Percentiles rank a stretch among this genome's conserved stretches.
These are phyloP conservation scores for Galendromus occidentalis DNA, from an alignment of 1,140 invertebrate species.

Conservation along the genomic window DNA sequence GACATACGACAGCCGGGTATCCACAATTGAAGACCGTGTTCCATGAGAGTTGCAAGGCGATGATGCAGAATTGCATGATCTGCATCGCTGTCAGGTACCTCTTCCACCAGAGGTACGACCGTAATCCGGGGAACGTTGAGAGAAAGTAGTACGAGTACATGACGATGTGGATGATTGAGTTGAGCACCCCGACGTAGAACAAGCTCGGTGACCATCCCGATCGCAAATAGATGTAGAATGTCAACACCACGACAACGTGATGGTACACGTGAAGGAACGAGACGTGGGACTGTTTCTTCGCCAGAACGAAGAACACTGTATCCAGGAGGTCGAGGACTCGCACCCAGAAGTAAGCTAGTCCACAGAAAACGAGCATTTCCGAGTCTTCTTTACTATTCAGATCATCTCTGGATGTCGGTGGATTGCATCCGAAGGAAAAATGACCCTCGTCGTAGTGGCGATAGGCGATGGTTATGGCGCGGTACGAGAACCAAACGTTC, in stretches of 20 bases:
- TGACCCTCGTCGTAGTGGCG: no score
- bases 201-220: not conserved
- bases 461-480: no score
- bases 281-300: conserved; percentile 31
- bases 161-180: conserved; percentile 68
- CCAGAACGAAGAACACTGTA: conserved; percentile 29
- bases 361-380: not conserved
- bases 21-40: conserved; percentile 9
- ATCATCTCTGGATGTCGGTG: not conserved
- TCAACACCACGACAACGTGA: conserved; percentile 26
- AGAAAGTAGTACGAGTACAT: conserved; percentile 84
- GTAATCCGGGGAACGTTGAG: conserved; percentile 55
- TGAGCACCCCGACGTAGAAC: conserved; percentile 42
- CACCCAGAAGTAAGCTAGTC: not conserved
- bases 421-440: no score
- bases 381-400: not conserved
- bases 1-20: not conserved
- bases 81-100: conserved; percentile 72
- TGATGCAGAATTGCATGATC: conserved; percentile 26
- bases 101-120: conserved; percentile 78
- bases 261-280: conserved; percentile 32
- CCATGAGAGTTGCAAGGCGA: not conserved
- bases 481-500: no score
- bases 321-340: conserved; percentile 27
- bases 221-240: not conserved